Conservation (phyloP, 2,888 invertebrate genomes). For the Aleiodes alternator region DNA sequence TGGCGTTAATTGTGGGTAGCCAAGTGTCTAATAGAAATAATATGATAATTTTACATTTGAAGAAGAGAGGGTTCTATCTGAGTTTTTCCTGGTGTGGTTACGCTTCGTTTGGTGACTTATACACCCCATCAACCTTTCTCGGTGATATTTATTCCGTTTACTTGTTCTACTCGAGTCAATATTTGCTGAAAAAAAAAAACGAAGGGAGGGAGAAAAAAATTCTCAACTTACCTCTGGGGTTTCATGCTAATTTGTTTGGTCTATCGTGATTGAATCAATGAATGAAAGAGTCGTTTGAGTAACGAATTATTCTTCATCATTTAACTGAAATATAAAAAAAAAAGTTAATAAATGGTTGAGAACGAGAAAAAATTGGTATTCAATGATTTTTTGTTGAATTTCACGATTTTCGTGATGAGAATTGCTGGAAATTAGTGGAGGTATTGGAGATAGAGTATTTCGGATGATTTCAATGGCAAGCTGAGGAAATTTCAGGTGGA, state of each 20-base stretch:
- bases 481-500: too few relatives aligned
- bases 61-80: conserved; percentile 31
- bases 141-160: conserved; percentile 38
- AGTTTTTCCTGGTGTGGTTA: conserved; percentile 25
- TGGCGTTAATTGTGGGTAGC: conserved; percentile 73
- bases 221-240: neutral
- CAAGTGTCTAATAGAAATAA: conserved; percentile 73
- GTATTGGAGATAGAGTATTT: too few relatives aligned
- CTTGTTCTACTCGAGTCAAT: conserved; percentile 34
- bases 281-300: neutral
- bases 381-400: too few relatives aligned
- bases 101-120: conserved; percentile 32
- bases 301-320: conserved; percentile 8
- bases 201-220: neutral
- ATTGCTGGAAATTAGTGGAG: too few relatives aligned
- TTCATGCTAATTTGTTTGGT: conserved; percentile 20
- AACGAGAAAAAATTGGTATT: too few relatives aligned
- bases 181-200: conserved; percentile 29
- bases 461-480: too few relatives aligned
- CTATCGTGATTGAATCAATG: conserved; percentile 20
- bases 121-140: conserved; percentile 45
- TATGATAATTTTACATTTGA: conserved; percentile 67
- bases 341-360: neutral
- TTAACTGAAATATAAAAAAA: neutral
- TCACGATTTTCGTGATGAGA: too few relatives aligned